phyloP scores from a whole-genome alignment of 2,797 vertebrate genomes.

The Salarias fasciatus region DNA sequence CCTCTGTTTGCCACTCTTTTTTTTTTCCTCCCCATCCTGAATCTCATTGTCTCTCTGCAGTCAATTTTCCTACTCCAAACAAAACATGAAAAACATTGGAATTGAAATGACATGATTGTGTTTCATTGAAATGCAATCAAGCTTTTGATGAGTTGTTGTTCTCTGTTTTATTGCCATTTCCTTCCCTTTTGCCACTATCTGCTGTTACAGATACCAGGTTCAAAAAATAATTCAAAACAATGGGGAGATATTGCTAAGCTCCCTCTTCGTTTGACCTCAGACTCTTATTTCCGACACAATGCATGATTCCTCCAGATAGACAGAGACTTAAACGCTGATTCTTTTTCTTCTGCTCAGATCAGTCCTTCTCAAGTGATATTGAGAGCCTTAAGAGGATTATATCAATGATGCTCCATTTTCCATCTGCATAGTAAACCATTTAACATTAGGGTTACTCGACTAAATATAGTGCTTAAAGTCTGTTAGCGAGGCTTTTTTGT shows the following conservation, averaged over 20 bases:
- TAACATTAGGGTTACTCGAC: slow-evolving; percentile 61
- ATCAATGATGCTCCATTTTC: slow-evolving; percentile 61
- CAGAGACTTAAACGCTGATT: slow-evolving; percentile 37
- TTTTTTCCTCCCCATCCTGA: slow-evolving; percentile 11
- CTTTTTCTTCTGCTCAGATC: slow-evolving; percentile 49
- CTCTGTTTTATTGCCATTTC: slow-evolving; percentile 49
- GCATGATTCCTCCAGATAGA: slow-evolving; percentile 44
- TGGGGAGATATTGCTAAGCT: slow-evolving; percentile 25
- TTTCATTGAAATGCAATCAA: slow-evolving; percentile 63
- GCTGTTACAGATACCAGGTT: slow-evolving; percentile 35
- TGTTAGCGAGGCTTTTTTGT: slow-evolving; percentile 58
- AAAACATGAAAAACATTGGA: slow-evolving; percentile 52
- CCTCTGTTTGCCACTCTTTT: slow-evolving; percentile 23
- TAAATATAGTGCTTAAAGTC: slow-evolving; percentile 67
- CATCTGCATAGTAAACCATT: slow-evolving; percentile 62
- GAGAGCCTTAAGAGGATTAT: slow-evolving; percentile 77
- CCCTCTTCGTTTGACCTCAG: slow-evolving; percentile 31
- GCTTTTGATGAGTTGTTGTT: slow-evolving; percentile 62
- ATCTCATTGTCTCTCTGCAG: slow-evolving; percentile 46
- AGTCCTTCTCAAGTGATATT: slow-evolving; percentile 55
- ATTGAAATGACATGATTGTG: slow-evolving; percentile 56
- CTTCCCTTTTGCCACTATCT: slow-evolving; percentile 32
- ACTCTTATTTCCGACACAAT: slow-evolving; percentile 43
- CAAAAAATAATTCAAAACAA: slow-evolving; percentile 35
- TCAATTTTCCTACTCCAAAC: slow-evolving; percentile 44